Conservation (phyloP, 2,888 invertebrate species). For the Xanthostigma xanthostigma region DNA sequence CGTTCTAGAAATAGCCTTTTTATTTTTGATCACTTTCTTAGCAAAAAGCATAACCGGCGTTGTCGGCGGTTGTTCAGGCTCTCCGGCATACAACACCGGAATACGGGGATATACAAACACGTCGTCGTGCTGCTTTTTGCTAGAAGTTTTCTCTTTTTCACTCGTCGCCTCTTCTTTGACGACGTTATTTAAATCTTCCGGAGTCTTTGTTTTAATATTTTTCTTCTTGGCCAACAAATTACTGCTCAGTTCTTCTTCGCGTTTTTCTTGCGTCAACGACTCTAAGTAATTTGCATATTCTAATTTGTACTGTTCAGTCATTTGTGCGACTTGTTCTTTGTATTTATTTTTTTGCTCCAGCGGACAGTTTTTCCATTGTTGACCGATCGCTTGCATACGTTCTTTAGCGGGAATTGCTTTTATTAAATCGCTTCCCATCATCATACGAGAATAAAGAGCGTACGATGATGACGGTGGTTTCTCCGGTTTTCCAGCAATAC, state of each 20-base stretch:
- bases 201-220: neutral
- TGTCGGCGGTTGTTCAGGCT: conserved; percentile 30
- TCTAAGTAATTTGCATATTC: conserved; percentile 32
- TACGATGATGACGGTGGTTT: conserved; percentile 38
- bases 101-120: conserved; percentile 5
- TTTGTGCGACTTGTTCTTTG: conserved; percentile 26
- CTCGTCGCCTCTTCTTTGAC: conserved; percentile 6
- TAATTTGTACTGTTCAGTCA: conserved; percentile 30
- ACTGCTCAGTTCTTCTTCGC: conserved; percentile 26
- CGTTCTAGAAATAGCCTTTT: conserved; percentile 10
- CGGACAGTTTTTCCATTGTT: conserved; percentile 32
- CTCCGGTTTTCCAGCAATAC: conserved; percentile 34
- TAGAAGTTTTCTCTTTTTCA: conserved; percentile 7
- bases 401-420: conserved; percentile 30
- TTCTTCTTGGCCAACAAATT: conserved; percentile 22
- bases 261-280: conserved; percentile 31
- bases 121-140: conserved; percentile 1
- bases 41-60: conserved; percentile 26
- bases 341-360: conserved; percentile 30
- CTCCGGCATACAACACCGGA: conserved; percentile 19
- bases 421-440: conserved; percentile 29
- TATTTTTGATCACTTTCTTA: conserved; percentile 15
- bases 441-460: conserved; percentile 31
- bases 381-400: conserved; percentile 31
- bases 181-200: conserved; percentile 1